Evolutionary conservation across 2,888 invertebrate species (phyloP).

Genomic region (Syrphus vitripennis): DNA sequence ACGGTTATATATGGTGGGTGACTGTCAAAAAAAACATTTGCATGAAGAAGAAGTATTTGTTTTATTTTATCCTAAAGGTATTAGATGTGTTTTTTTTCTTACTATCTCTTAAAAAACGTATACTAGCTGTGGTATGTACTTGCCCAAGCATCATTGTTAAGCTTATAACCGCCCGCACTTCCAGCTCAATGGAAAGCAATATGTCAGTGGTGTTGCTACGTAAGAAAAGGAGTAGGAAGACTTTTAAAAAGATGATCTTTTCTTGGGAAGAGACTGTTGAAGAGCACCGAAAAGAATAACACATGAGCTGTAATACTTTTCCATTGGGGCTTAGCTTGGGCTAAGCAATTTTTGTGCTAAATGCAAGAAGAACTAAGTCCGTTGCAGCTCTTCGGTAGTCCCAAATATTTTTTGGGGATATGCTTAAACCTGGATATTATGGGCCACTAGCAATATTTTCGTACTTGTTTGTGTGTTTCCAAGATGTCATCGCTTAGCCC

Average conservation of each 20-base stretch:
- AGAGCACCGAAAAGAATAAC: too few relatives aligned
- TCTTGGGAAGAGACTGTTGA: neutral
- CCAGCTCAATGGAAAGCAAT: neutral
- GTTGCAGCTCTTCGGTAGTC: too few relatives aligned
- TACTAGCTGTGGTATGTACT: neutral
- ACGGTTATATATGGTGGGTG: neutral
- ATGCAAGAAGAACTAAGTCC: too few relatives aligned
- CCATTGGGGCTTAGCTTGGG: too few relatives aligned
- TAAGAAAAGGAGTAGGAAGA: neutral
- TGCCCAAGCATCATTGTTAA: neutral
- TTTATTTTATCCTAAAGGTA: neutral
- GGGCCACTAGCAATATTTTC: too few relatives aligned
- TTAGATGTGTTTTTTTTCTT: neutral
- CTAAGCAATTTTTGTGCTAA: too few relatives aligned
- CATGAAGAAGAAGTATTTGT: conserved; percentile 11
- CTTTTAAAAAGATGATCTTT: neutral
- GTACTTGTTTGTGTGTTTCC: too few relatives aligned
- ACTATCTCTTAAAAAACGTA: neutral
- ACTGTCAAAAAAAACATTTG: conserved; percentile 39
- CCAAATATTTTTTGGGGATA: too few relatives aligned
- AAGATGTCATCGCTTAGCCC: too few relatives aligned
- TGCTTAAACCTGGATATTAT: too few relatives aligned
- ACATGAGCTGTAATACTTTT: too few relatives aligned
- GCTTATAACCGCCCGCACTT: conserved; percentile 1
- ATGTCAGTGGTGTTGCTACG: neutral